Evolutionary conservation across 1,140 invertebrate genomes (phyloP).

Genomic region (Leptinotarsa lineolata): DNA sequence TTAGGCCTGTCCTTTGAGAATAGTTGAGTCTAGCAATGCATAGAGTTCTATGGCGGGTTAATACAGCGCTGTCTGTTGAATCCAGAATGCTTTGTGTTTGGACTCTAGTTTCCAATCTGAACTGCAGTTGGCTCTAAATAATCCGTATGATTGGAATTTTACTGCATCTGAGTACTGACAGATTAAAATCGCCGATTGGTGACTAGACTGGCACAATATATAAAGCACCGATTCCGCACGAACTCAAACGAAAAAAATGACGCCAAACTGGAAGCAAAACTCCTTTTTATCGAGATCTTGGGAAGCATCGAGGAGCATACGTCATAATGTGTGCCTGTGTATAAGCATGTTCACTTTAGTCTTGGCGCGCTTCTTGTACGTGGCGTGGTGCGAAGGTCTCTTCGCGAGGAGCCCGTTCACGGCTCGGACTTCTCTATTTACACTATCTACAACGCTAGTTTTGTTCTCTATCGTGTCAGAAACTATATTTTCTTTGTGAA

Average conservation of each 20-base stretch:
- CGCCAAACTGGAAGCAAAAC: conserved; percentile 12
- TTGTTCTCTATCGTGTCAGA: conserved; percentile 9
- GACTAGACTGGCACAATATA: background rate
- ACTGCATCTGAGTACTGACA: background rate
- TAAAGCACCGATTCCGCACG: background rate
- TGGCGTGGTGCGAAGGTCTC: conserved; percentile 36
- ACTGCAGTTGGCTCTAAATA: too few species aligned
- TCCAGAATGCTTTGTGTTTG: too few species aligned
- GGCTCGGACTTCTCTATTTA: conserved; percentile 33
- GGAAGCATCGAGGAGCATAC: conserved; percentile 29
- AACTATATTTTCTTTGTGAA: conserved; percentile 36
- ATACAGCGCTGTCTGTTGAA: too few species aligned
- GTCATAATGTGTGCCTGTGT: conserved; percentile 57
- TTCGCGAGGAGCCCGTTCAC: conserved; percentile 33
- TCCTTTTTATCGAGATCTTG: background rate
- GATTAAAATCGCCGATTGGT: background rate
- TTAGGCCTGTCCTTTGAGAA: too few species aligned
- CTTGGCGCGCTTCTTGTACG: conserved; percentile 46
- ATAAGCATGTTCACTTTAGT: conserved; percentile 50
- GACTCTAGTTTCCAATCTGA: too few species aligned
- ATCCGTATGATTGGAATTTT: too few species aligned
- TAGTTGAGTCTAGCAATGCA: too few species aligned
- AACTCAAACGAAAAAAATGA: background rate
- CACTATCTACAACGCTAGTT: conserved; percentile 36
- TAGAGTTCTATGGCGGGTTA: too few species aligned